Conservation (phyloP, 2,113 vertebrate species). For the Brienomyrus brachyistius region DNA sequence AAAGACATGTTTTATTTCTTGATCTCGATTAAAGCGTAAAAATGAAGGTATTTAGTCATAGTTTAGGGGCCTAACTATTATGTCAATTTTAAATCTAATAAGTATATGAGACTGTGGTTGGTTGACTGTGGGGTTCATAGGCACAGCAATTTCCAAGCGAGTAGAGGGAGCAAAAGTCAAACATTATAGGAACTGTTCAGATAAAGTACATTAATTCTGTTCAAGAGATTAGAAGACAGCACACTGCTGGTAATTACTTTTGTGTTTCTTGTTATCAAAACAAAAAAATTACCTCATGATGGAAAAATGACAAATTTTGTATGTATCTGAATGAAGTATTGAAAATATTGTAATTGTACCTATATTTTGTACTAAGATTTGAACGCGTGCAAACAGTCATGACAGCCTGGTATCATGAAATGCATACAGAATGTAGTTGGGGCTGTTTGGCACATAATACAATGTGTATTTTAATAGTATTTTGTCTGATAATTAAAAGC, state of each 20-base stretch:
- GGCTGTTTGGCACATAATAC: background rate
- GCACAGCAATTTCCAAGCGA: background rate
- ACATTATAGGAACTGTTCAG: background rate
- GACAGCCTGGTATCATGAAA: background rate
- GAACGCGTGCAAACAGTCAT: background rate
- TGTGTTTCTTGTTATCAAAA: too few species aligned
- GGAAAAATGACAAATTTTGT: background rate
- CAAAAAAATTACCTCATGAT: background rate
- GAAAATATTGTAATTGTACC: background rate
- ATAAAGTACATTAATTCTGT: background rate
- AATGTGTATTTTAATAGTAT: background rate
- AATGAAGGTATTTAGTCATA: background rate
- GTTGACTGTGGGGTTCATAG: background rate
- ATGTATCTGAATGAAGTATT: background rate
- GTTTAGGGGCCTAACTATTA: background rate
- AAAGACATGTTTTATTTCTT: background rate
- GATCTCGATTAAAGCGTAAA: background rate
- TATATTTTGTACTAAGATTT: background rate
- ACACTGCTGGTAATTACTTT: background rate
- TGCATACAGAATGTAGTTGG: background rate
- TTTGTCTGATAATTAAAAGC: background rate
- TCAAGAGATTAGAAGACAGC: background rate
- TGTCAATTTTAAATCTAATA: background rate
- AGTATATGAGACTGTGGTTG: background rate
- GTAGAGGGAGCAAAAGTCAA: background rate